These are phyloP conservation scores for Loripinus fragilis DNA, from an alignment of 2,888 invertebrate genomes.

Conservation along the genomic window DNA sequence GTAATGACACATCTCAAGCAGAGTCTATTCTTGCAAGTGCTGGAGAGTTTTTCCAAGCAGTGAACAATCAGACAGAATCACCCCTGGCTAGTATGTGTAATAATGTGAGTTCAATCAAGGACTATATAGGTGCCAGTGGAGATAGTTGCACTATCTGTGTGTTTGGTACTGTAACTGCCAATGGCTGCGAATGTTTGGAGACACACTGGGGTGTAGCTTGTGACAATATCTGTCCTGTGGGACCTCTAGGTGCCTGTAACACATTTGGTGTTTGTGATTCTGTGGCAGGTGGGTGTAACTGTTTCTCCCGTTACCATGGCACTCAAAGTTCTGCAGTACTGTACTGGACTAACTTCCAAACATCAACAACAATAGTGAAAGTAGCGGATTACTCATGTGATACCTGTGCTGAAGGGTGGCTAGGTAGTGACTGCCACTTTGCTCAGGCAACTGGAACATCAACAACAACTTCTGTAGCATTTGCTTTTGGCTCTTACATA, in stretches of 20 bases:
- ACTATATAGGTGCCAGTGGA: conserved; percentile 55
- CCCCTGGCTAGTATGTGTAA: conserved; percentile 44
- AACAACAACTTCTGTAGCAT: conserved; percentile 35
- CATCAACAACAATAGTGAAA: conserved; percentile 9
- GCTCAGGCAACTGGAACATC: conserved; percentile 39
- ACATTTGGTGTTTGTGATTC: conserved; percentile 58
- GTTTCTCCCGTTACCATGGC: conserved; percentile 62
- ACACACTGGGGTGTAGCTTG: conserved; percentile 67
- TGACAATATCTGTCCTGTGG: conserved; percentile 59
- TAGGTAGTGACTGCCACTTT: conserved; percentile 65
- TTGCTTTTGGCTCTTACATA: conserved; percentile 62
- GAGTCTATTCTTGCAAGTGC: conserved; percentile 49
- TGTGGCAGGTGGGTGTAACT: conserved; percentile 57
- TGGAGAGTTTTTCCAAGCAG: conserved; percentile 39
- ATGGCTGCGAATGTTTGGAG: conserved; percentile 60
- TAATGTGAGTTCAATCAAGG: conserved; percentile 28
- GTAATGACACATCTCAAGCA: conserved; percentile 48
- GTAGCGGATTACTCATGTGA: conserved; percentile 60
- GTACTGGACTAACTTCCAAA: conserved; percentile 58
- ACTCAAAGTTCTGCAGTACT: conserved; percentile 29
- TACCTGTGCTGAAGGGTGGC: conserved; percentile 66
- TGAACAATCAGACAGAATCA: conserved; percentile 39
- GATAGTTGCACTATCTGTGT: conserved; percentile 52
- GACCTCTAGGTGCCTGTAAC: conserved; percentile 60
- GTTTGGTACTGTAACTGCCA: conserved; percentile 56